phyloP scores from a whole-genome alignment of 2,113 vertebrate genomes.

The Aspiorhynchus laticeps region DNA sequence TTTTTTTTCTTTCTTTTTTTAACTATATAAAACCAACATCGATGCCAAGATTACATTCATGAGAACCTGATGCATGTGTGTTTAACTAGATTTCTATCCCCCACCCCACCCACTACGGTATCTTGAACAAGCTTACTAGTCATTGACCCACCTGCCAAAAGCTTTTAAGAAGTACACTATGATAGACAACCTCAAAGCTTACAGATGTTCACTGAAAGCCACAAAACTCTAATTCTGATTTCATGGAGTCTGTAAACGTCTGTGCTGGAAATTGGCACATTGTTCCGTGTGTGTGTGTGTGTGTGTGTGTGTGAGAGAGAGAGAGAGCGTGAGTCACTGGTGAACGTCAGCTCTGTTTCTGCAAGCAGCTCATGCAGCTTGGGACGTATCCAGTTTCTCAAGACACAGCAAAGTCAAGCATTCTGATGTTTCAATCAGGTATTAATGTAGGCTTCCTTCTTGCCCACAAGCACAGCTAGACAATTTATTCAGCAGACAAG shows the following conservation, averaged over 20 bases:
- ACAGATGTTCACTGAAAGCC: not conserved
- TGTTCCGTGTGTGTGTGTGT: not conserved
- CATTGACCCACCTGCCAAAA: not conserved
- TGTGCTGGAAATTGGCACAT: not conserved
- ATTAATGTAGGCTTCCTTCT: conserved; percentile 43
- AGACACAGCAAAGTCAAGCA: conserved; percentile 60
- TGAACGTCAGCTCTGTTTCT: not conserved
- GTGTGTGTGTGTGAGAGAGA: not conserved
- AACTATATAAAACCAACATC: no score
- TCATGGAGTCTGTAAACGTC: not conserved
- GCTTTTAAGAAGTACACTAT: not conserved
- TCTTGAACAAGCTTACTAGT: not conserved
- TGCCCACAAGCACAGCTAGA: conserved; percentile 31
- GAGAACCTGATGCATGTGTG: not conserved
- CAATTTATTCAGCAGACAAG: conserved; percentile 14
- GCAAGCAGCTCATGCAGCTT: conserved; percentile 46
- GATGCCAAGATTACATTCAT: not conserved
- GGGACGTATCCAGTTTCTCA: conserved; percentile 60
- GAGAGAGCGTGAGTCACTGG: not conserved
- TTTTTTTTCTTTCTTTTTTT: no score
- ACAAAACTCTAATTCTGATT: not conserved
- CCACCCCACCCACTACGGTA: not conserved
- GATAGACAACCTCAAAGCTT: not conserved
- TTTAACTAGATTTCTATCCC: not conserved
- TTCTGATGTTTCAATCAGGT: conserved; percentile 58